phyloP scores from a whole-genome alignment of 2,888 invertebrate species.

The Philopedon plagiatum region DNA sequence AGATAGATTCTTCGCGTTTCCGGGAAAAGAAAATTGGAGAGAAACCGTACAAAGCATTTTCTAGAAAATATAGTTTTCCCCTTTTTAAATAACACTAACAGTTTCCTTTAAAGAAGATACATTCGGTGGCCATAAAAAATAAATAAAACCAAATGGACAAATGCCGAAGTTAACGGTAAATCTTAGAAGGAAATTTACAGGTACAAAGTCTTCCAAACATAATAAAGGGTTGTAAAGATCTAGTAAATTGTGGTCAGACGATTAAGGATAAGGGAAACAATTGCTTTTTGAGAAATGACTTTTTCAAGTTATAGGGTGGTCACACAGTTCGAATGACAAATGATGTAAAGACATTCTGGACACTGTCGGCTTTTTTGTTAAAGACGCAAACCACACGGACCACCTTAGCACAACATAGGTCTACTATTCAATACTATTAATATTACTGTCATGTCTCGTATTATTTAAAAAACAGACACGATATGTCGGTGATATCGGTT shows the following conservation, averaged over 20 bases:
- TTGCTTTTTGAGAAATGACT: conserved; percentile 68
- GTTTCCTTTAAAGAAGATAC: too few relatives aligned
- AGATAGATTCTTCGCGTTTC: too few relatives aligned
- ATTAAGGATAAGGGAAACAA: conserved; percentile 63
- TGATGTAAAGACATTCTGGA: conserved; percentile 67
- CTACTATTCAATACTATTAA: conserved; percentile 60
- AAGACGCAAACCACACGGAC: conserved; percentile 65
- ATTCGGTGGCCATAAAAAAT: too few relatives aligned
- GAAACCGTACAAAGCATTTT: too few relatives aligned
- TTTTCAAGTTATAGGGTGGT: conserved; percentile 67
- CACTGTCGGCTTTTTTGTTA: conserved; percentile 61
- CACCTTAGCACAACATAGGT: conserved; percentile 63
- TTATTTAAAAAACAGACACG: conserved; percentile 56
- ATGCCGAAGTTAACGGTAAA: conserved; percentile 11
- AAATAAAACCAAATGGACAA: background rate
- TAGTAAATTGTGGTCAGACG: conserved; percentile 60
- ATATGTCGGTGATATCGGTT: conserved; percentile 57
- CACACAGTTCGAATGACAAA: conserved; percentile 67
- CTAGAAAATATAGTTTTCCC: too few relatives aligned
- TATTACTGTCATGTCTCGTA: conserved; percentile 60
- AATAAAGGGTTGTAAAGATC: conserved; percentile 61
- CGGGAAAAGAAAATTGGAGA: too few relatives aligned
- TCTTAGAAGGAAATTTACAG: conserved; percentile 31
- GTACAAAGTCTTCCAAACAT: conserved; percentile 44
- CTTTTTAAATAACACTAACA: too few relatives aligned